Conservation (phyloP, 2,888 invertebrate species). For the Magallana nippona region DNA sequence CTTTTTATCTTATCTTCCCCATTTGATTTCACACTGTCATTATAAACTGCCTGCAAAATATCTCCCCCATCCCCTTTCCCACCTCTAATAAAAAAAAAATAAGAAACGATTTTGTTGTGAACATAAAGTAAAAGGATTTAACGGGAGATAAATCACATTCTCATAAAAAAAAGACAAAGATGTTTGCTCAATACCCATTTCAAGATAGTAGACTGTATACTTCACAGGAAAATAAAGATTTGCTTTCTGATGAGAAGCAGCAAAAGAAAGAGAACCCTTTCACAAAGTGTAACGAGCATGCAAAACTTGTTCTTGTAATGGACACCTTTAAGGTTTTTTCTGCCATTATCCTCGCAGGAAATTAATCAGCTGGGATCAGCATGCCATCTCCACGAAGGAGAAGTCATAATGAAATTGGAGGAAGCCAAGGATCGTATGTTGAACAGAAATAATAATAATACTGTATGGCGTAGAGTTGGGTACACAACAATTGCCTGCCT, state of each 20-base stretch:
- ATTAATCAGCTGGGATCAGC: slow-evolving; percentile 43
- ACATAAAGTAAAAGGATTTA: slow-evolving; percentile 20
- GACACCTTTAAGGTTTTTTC: slow-evolving; percentile 34
- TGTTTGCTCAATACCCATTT: slow-evolving; percentile 30
- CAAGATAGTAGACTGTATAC: slow-evolving; percentile 1
- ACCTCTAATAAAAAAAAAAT: neutral
- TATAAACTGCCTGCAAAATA: slow-evolving; percentile 3
- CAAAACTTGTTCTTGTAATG: slow-evolving; percentile 27
- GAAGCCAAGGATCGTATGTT: slow-evolving; percentile 21
- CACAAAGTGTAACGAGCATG: slow-evolving; percentile 39
- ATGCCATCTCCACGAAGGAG: slow-evolving; percentile 27
- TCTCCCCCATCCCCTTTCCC: neutral
- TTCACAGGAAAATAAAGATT: neutral
- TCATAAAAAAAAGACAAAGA: neutral
- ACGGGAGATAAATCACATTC: slow-evolving; percentile 38
- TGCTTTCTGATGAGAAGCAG: neutral
- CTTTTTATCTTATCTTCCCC: neutral
- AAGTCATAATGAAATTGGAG: slow-evolving; percentile 43
- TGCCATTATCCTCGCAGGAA: slow-evolving; percentile 40
- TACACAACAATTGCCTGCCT: slow-evolving; percentile 22
- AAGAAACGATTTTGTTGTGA: neutral
- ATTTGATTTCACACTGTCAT: slow-evolving; percentile 4
- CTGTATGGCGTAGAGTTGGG: neutral
- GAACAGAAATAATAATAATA: neutral
- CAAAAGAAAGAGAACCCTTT: neutral